Conservation (phyloP, 2,113 vertebrate species). For the Tachycineta bicolor region DNA sequence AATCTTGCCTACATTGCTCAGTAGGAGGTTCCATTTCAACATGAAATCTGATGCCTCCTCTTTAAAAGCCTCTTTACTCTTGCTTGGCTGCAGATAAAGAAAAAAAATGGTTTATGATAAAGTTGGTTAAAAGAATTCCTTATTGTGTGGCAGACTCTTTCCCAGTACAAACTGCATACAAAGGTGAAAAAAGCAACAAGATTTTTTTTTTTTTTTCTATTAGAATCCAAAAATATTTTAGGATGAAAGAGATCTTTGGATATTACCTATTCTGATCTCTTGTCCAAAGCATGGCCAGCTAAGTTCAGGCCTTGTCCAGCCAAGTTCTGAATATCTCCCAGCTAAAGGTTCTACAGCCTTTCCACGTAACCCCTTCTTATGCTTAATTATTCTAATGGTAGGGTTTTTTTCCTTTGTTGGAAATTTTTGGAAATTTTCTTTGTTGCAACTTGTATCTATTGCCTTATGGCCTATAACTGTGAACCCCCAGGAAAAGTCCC, state of each 20-base stretch:
- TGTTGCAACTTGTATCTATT: neutral
- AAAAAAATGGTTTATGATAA: neutral
- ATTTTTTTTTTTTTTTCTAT: neutral
- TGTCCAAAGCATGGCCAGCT: neutral
- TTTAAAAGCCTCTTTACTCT: conserved; percentile 65
- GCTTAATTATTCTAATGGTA: neutral
- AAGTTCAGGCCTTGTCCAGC: neutral
- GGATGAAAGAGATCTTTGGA: neutral
- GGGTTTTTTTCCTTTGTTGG: neutral
- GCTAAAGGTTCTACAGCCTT: neutral
- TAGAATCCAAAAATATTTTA: neutral
- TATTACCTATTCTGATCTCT: neutral
- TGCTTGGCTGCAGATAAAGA: conserved; percentile 55
- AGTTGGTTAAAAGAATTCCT: neutral
- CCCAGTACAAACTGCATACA: neutral
- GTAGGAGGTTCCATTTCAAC: conserved; percentile 71
- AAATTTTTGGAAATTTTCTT: neutral
- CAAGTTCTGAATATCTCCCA: neutral
- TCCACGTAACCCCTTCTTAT: neutral
- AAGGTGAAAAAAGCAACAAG: neutral
- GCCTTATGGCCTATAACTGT: neutral
- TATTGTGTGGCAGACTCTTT: neutral
- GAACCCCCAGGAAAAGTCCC: neutral
- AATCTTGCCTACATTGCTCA: conserved; percentile 67
- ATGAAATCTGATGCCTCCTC: conserved; percentile 66